These are phyloP conservation scores for Laticauda laticaudata DNA, from an alignment of 2,113 vertebrate genomes.

Conservation along the genomic window DNA sequence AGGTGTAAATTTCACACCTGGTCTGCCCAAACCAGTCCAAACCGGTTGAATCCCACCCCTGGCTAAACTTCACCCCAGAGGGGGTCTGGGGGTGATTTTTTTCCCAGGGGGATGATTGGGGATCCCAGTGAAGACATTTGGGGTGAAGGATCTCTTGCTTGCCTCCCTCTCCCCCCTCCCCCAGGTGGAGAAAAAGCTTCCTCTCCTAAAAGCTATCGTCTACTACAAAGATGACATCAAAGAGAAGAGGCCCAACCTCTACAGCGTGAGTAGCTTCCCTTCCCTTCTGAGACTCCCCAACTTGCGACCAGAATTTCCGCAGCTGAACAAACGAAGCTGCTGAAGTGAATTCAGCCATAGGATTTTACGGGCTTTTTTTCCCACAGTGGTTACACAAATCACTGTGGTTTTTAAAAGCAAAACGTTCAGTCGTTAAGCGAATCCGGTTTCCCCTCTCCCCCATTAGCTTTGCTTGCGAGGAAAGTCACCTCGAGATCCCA, in stretches of 20 bases:
- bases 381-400: not conserved
- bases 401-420: not conserved
- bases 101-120: not conserved
- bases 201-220: slow-evolving; percentile 86
- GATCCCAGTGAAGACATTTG: not conserved
- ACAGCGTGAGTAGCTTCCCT: slow-evolving; percentile 73
- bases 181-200: slow-evolving; percentile 77
- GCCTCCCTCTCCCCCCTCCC: slow-evolving; percentile 16
- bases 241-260: slow-evolving; percentile 78
- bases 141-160: not conserved
- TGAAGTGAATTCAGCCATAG: not conserved
- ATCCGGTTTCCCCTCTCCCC: not conserved
- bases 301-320: not conserved
- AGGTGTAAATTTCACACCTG: no score
- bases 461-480: not conserved
- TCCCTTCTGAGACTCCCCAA: not conserved
- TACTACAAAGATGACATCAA: slow-evolving; percentile 80
- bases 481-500: not conserved
- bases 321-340: not conserved
- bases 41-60: no score
- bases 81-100: not conserved
- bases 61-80: not conserved
- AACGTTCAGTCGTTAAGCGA: not conserved
- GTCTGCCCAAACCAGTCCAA: no score
- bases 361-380: accelerated